Evolutionary conservation across 2,797 vertebrate genomes (phyloP).

Genomic region (Thunnus albacares): DNA sequence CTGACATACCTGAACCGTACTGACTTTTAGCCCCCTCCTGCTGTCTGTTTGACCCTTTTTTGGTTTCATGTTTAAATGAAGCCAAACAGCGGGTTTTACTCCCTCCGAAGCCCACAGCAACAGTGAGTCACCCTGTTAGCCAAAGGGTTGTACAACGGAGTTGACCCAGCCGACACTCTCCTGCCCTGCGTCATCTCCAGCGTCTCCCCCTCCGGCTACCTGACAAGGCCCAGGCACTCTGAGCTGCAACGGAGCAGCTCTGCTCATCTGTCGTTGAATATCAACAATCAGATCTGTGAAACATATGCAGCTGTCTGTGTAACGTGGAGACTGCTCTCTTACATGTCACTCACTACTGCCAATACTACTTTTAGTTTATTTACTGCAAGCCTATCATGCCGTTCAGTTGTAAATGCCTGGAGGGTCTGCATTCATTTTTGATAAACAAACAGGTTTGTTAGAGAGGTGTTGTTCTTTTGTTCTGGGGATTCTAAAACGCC

Average conservation of each 20-base stretch:
- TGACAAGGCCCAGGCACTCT: constrained; percentile 39
- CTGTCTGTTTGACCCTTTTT: constrained; percentile 48
- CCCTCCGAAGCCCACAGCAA: constrained; percentile 36
- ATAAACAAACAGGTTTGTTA: constrained; percentile 50
- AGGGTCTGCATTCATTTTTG: constrained; percentile 52
- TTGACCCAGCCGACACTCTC: constrained; percentile 65
- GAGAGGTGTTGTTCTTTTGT: constrained; percentile 32
- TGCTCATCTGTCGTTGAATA: constrained; percentile 54
- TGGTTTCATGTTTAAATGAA: constrained; percentile 62
- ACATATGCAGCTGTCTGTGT: constrained; percentile 23
- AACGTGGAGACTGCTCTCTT: constrained; percentile 41
- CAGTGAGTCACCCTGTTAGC: constrained; percentile 68
- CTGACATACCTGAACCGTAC: constrained; percentile 31
- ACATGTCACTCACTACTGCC: constrained; percentile 47
- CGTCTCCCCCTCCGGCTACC: constrained; percentile 63
- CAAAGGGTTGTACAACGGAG: constrained; percentile 53
- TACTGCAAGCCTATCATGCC: constrained; percentile 52
- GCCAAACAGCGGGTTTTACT: constrained; percentile 50
- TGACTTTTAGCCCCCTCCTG: constrained; percentile 13
- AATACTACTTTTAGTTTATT: constrained; percentile 66
- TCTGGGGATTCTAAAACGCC: constrained; percentile 29
- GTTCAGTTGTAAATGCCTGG: constrained; percentile 30
- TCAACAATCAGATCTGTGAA: constrained; percentile 50
- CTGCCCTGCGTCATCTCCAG: constrained; percentile 66
- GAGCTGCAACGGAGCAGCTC: constrained; percentile 54